Conservation (phyloP, 2,888 invertebrate genomes). For the Mechanitis mazaeus region DNA sequence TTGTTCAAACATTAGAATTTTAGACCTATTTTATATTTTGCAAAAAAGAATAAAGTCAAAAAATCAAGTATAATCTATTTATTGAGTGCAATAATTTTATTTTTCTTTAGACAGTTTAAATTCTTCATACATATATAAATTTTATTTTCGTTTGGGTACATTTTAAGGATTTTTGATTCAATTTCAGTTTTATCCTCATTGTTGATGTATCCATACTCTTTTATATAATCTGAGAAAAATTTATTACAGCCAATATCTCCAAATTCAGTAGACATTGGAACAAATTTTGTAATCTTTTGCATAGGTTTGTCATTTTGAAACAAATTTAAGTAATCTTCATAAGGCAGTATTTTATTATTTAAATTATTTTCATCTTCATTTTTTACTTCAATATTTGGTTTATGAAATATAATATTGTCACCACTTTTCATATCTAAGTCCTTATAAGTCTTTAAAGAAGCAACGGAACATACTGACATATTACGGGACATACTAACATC, state of each 20-base stretch:
- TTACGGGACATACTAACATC: neutral
- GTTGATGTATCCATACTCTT: slow-evolving; percentile 33
- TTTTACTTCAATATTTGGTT: neutral
- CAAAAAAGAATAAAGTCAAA: neutral
- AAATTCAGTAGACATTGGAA: slow-evolving; percentile 45
- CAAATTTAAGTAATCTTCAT: slow-evolving; percentile 42
- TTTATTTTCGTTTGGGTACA: slow-evolving; percentile 53
- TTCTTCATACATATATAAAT: slow-evolving; percentile 14
- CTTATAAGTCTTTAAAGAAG: slow-evolving; percentile 51
- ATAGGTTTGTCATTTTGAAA: slow-evolving; percentile 34
- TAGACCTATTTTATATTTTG: neutral
- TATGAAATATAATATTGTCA: slow-evolving; percentile 31
- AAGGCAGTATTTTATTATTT: slow-evolving; percentile 40
- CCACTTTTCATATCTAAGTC: slow-evolving; percentile 55
- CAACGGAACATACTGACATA: slow-evolving; percentile 44
- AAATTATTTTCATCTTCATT: slow-evolving; percentile 9
- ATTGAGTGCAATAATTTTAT: neutral
- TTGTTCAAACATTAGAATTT: too few species aligned
- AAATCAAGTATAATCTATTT: neutral
- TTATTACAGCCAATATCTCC: slow-evolving; percentile 60
- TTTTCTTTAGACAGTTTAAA: neutral
- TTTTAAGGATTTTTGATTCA: slow-evolving; percentile 38
- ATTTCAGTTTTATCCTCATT: slow-evolving; percentile 35
- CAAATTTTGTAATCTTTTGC: slow-evolving; percentile 24
- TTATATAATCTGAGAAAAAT: slow-evolving; percentile 49